Percentiles rank a stretch among this genome's conserved stretches.
phyloP scores from a whole-genome alignment of 2,113 vertebrate genomes.

The Poeciliopsis prolifica region DNA sequence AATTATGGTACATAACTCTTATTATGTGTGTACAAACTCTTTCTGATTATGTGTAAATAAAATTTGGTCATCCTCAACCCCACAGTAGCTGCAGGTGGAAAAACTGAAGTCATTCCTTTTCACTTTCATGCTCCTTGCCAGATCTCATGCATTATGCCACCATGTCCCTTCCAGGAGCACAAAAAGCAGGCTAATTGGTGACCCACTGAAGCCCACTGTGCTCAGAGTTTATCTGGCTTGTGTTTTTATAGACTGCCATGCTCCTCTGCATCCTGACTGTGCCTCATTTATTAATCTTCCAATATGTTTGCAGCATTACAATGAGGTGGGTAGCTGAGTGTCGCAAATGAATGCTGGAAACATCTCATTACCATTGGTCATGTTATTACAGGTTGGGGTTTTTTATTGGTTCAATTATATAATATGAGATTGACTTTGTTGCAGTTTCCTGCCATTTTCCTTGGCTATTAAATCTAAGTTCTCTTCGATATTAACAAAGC shows the following conservation, averaged over 20 bases:
- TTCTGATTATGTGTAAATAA: constrained; percentile 30
- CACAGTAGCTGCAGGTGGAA: constrained; percentile 13
- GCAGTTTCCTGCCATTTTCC: not conserved
- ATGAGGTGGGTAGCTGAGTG: constrained; percentile 30
- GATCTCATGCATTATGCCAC: constrained; percentile 25
- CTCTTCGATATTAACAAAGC: not conserved
- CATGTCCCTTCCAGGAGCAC: constrained; percentile 7
- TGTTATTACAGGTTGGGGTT: constrained; percentile 24
- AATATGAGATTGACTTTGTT: constrained; percentile 4
- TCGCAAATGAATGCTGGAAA: constrained; percentile 37
- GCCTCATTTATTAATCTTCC: constrained; percentile 53
- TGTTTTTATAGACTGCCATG: constrained; percentile 36
- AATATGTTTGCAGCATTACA: constrained; percentile 42
- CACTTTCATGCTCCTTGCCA: constrained; percentile 22
- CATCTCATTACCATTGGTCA: constrained; percentile 32
- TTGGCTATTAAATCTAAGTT: not conserved
- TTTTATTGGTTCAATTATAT: constrained; percentile 2
- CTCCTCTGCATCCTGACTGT: constrained; percentile 29
- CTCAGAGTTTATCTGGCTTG: constrained; percentile 31
- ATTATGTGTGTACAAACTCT: constrained; percentile 42
- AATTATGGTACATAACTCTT: no score
- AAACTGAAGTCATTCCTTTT: constrained; percentile 30
- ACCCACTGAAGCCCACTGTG: constrained; percentile 32
- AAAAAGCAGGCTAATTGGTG: constrained; percentile 46
- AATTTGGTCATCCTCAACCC: constrained; percentile 42